These are phyloP conservation scores for Varanus salvator DNA, from an alignment of 2,113 vertebrate species.

Conservation along the genomic window DNA sequence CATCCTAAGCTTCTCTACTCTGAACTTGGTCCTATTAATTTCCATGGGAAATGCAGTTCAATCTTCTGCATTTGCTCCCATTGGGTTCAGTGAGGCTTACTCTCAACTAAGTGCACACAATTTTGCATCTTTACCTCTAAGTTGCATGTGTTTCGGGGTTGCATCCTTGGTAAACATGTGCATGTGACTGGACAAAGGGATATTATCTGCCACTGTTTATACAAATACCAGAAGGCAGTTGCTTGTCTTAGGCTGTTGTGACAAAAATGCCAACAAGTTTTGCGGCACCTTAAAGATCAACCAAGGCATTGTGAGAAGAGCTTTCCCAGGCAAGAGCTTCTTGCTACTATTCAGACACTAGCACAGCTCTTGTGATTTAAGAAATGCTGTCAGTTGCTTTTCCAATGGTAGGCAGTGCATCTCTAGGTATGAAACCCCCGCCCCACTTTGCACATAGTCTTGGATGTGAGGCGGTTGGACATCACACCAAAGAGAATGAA, in stretches of 20 bases:
- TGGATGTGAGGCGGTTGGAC: too few relatives aligned
- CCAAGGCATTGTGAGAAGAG: neutral
- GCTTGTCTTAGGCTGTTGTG: neutral
- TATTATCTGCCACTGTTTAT: neutral
- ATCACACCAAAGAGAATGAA: neutral
- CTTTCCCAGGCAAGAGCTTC: neutral
- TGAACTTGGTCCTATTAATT: neutral
- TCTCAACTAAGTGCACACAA: neutral
- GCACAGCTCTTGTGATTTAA: neutral
- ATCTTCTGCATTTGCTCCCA: neutral
- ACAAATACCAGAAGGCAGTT: conserved; percentile 2
- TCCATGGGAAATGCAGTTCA: neutral
- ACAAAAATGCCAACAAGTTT: neutral
- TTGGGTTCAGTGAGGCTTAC: neutral
- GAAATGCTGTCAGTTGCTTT: neutral
- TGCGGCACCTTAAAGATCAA: neutral
- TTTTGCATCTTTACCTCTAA: neutral
- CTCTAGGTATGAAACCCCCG: neutral
- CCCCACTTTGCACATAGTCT: neutral
- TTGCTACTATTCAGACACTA: too few relatives aligned
- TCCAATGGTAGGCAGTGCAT: neutral
- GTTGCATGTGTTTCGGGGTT: neutral
- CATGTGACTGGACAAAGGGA: neutral
- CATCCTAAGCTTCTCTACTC: neutral
- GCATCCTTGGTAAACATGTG: neutral